A percentile compares a stretch with the other conserved stretches of the same genome.
Evolutionary conservation across 2,797 vertebrate genomes (phyloP).

Genomic region (Petrocephalus sullivani): DNA sequence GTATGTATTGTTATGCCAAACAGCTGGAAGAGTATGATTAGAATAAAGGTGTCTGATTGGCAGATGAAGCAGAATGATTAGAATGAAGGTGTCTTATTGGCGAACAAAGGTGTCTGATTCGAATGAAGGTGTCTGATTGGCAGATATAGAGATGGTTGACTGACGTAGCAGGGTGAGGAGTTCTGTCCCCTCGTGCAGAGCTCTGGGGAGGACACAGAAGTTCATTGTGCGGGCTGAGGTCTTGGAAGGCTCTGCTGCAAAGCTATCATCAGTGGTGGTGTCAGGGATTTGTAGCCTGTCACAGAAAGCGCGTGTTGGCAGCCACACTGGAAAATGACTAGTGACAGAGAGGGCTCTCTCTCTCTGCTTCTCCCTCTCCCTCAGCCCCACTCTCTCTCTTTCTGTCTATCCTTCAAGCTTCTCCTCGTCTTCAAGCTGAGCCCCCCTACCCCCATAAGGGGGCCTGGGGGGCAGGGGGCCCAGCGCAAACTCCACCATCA

Average conservation of each 20-base stretch:
- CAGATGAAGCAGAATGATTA: neutral
- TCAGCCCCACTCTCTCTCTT: slow-evolving; percentile 30
- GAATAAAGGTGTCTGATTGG: neutral
- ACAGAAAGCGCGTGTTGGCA: slow-evolving; percentile 53
- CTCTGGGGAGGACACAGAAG: neutral
- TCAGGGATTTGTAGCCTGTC: slow-evolving; percentile 74
- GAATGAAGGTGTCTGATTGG: neutral
- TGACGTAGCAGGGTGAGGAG: neutral
- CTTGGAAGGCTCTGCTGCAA: slow-evolving; percentile 64
- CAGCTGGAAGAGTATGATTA: neutral
- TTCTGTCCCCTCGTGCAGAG: neutral
- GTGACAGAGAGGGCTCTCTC: slow-evolving; percentile 47
- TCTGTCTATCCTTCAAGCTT: slow-evolving; percentile 37
- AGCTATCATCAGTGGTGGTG: slow-evolving; percentile 69
- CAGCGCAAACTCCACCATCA: slow-evolving; percentile 38
- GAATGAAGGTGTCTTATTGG: neutral
- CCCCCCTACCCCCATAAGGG: neutral
- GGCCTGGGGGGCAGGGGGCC: neutral
- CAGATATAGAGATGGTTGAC: neutral
- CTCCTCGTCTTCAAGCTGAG: neutral
- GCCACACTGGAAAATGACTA: slow-evolving; percentile 62
- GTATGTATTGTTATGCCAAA: neutral
- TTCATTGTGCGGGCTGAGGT: slow-evolving; percentile 47
- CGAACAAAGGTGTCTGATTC: neutral
- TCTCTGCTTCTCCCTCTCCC: slow-evolving; percentile 33